Percentiles rank a stretch among this genome's conserved stretches.
Conservation (phyloP, 2,888 invertebrate genomes). For the Lasioglossum marginatum region DNA sequence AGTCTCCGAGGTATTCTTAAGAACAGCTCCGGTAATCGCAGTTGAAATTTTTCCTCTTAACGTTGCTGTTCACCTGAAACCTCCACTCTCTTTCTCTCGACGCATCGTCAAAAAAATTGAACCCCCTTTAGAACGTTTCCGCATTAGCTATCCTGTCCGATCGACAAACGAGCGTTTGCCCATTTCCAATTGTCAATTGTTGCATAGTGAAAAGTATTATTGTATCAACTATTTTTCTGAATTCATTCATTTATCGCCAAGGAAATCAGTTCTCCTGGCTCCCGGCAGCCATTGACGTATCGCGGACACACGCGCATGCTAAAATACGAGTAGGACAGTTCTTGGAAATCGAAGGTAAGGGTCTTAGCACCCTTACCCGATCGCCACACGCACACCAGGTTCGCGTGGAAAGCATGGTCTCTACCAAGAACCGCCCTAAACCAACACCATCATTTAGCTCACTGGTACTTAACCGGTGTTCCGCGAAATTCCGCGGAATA, state of each 20-base stretch:
- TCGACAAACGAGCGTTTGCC: too few species aligned
- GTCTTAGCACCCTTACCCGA: neutral
- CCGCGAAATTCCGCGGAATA: too few species aligned
- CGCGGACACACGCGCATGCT: neutral
- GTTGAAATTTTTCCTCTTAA: conserved; percentile 13
- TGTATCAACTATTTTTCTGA: too few species aligned
- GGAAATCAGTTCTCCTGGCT: neutral
- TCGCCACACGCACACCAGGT: neutral
- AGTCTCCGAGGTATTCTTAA: conserved; percentile 13
- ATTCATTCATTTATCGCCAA: neutral
- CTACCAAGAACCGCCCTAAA: conserved; percentile 2
- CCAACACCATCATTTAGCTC: too few species aligned
- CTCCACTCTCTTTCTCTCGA: neutral
- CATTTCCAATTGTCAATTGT: too few species aligned
- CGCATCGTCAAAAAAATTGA: neutral
- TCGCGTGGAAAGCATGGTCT: neutral
- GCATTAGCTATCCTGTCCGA: too few species aligned
- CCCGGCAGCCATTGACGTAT: neutral
- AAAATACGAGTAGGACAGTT: neutral
- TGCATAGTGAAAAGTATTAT: too few species aligned
- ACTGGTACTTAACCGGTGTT: too few species aligned
- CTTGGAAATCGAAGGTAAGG: neutral
- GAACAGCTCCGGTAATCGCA: neutral
- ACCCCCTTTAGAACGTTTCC: neutral
- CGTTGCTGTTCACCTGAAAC: neutral